Conservation (phyloP, 2,113 vertebrate genomes). For the Nymphicus hollandicus region DNA sequence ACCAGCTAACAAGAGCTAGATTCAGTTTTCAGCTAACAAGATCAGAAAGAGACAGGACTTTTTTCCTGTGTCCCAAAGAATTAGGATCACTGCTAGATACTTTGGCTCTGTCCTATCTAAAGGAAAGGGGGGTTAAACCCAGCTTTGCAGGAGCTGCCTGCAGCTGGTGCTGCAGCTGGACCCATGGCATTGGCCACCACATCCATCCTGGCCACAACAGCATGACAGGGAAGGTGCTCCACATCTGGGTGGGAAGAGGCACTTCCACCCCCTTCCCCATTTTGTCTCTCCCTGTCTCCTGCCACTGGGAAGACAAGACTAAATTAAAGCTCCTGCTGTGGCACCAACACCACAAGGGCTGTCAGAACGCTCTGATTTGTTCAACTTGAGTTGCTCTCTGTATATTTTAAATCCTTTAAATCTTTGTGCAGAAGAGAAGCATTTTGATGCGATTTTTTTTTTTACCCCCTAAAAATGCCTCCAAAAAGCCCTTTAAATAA, state of each 20-base stretch:
- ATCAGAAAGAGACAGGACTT: neutral
- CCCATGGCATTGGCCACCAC: rapidly evolving
- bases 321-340: neutral
- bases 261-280: rapidly evolving
- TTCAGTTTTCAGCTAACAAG: neutral
- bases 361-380: rapidly evolving
- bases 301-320: neutral
- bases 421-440: neutral
- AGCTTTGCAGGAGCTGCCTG: neutral
- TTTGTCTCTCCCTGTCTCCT: neutral
- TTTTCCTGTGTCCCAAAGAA: neutral
- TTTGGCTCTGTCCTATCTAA: rapidly evolving
- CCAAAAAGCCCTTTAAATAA: neutral
- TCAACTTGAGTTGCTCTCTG: neutral
- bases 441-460: neutral
- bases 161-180: neutral
- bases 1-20: neutral
- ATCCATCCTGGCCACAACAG: neutral
- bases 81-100: neutral
- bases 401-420: neutral
- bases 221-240: neutral
- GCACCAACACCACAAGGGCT: neutral
- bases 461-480: neutral
- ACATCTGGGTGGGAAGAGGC: neutral
- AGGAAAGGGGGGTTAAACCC: neutral